Base-by-base conservation (phyloP, 2,888 invertebrate genomes). In the Agonopterix heracliana region DNA sequence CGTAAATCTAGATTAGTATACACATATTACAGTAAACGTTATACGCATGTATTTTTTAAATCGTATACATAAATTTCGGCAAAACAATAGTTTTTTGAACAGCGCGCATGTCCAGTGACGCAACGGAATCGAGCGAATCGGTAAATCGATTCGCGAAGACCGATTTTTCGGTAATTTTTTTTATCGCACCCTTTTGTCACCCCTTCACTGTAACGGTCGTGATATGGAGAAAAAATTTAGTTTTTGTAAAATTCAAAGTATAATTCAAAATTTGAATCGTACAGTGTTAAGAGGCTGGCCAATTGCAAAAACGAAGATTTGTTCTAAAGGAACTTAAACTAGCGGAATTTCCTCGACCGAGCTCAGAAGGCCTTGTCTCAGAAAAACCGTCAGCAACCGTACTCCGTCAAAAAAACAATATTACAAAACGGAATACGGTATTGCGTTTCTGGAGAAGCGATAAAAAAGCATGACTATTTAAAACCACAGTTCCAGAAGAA, bases 261-360 rank as follows among this genome's bases (percentile, higher is more conserved):
- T 66, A 71, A 66, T 69, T 69, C 71, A 66, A 26, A 66, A 73
- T 71, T 73, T 69, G 64, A 71, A 72, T 80, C 71, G 78, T 82
- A 89, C 89, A 89, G 86, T 87, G 87, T 74, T 68, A 76, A 81
- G 85, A 84, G 86, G 87, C 81, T 88, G 89, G 89, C 89, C 89
- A 88, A 89, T 89, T 89, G 89, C 89, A 89, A 89, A 89, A 89
- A 89, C 89, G 89, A 89, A 89, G 89, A 85, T 89, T 89, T 89
- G 77, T 74, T 78, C 84, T 86, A 83, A 74, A 74, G 80, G 78
- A 80, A 83, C 79, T 82, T 78, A 85, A 69, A 67, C 78, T 82
- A 81, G 65, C 78, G 73, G 67, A 60, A 45, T 54, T 63, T 75
- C 81, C 69, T 76, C 64, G 67, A 68, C 64, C 67, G 61, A 54